phyloP scores from a whole-genome alignment of 2,888 invertebrate species.

The Agriotes lineatus region DNA sequence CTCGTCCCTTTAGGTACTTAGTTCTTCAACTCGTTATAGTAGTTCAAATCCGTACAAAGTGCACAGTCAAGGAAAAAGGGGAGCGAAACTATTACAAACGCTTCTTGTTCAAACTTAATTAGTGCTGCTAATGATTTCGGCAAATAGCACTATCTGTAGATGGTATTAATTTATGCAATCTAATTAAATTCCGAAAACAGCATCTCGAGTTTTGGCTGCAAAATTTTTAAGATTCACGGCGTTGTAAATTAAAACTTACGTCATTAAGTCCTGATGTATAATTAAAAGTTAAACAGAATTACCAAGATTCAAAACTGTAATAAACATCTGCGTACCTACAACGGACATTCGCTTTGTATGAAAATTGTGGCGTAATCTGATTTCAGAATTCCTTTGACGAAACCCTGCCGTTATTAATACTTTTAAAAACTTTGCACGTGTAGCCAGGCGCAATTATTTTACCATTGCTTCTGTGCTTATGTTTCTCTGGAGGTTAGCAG shows the following conservation, averaged over 20 bases:
- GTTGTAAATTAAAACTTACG: constrained; percentile 49
- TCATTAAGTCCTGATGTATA: constrained; percentile 47
- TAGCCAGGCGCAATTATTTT: neutral
- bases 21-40: neutral
- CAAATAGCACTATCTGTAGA: constrained; percentile 23
- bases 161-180: constrained; percentile 34
- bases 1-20: constrained; percentile 1
- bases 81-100: neutral
- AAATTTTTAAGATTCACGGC: constrained; percentile 43
- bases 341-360: constrained; percentile 22
- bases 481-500: too few relatives aligned
- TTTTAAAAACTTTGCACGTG: constrained; percentile 2
- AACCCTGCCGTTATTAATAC: constrained; percentile 7
- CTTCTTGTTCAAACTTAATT: constrained; percentile 16
- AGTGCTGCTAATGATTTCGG: constrained; percentile 22
- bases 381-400: constrained; percentile 10
- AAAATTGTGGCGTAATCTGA: constrained; percentile 18
- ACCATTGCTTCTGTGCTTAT: neutral
- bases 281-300: constrained; percentile 47
- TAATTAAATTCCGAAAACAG: constrained; percentile 29
- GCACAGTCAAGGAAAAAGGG: neutral
- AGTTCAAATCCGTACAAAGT: neutral
- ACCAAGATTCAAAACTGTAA: constrained; percentile 41
- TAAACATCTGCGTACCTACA: constrained; percentile 42
- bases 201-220: constrained; percentile 24